phyloP scores from a whole-genome alignment of 2,797 vertebrate species.

The Hydrophis major region DNA sequence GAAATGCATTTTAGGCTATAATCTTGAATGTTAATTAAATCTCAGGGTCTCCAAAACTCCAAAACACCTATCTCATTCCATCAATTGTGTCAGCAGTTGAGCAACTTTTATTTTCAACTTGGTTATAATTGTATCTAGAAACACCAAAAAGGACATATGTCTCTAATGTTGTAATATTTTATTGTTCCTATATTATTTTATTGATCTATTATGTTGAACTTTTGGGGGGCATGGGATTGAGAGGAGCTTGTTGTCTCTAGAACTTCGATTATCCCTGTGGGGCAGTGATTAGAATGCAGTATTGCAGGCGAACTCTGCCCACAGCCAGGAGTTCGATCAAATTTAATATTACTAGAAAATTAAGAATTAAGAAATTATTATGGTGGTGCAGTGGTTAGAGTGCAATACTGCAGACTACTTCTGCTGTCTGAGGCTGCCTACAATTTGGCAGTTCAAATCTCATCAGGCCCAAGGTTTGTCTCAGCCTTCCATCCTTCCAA shows the following conservation, averaged over 20 bases:
- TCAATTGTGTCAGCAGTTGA: neutral
- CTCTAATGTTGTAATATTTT: neutral
- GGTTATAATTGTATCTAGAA: neutral
- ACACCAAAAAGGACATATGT: neutral
- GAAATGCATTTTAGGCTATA: neutral
- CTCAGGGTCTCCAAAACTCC: neutral
- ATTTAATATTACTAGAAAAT: too few species aligned
- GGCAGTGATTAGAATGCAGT: neutral
- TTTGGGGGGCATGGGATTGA: neutral
- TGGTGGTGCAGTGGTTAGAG: neutral
- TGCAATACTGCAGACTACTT: neutral
- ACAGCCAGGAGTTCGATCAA: neutral
- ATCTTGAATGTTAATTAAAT: neutral
- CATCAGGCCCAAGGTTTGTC: neutral
- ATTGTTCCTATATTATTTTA: neutral
- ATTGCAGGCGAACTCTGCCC: neutral
- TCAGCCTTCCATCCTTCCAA: neutral
- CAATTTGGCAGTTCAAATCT: too few species aligned
- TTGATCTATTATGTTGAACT: neutral
- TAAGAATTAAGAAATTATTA: too few species aligned
- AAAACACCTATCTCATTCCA: neutral
- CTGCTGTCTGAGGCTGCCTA: neutral
- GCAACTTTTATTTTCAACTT: neutral
- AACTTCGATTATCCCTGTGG: neutral
- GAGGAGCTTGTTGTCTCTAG: neutral